Base-by-base conservation (phyloP, 2,888 invertebrate species). In the Selenia dentaria region DNA sequence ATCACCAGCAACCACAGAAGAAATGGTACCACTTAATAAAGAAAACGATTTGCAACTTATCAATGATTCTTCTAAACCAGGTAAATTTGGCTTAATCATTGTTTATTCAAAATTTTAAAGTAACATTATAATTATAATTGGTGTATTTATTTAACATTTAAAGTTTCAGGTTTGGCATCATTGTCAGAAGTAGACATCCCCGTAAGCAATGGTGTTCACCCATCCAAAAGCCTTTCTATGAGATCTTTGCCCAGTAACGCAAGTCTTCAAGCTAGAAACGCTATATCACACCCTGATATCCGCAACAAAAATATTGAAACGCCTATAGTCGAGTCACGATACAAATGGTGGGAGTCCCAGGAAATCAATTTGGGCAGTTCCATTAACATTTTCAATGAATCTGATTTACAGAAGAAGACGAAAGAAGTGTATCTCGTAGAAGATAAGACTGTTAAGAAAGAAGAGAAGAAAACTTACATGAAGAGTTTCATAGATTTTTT, bases 351-450 rank as follows among this genome's bases (percentile, higher is more conserved):
- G 92, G 91, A 91, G 72, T 90, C 91, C 57, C 76, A 91, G 54
- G 92, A 92, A 67, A 80, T 93, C 3, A 91, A 93, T 74, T 81
- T 93, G 41, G 92, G 92, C 24, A 93, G 93, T 63, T 93, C 92
- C 6, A 80, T 91, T n/a, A 91, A 92, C 53, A 92, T 93, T 54
- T 93, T 93, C 53, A 83, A 91, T 51, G 79, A 83, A 67, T 55
- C 58, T 27, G 76, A 79, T 26, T 55, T 57, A 9, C 48, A 51
- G 0, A 80, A 67, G 38, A 70, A 67, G 20, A 47, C 44, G 0
- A 81, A 82, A 40, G 67, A 71, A 50, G 57, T 38, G 22, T 60
- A 65, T 54, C 34, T 44, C 35, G 42, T 46, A 24, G 45, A 42
- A 29, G 51, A 58, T 24, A 44, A 62, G 36, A 57, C 40, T 32